These are phyloP conservation scores for Oryzaephilus surinamensis DNA, from an alignment of 1,140 invertebrate genomes.

Conservation along the genomic window DNA sequence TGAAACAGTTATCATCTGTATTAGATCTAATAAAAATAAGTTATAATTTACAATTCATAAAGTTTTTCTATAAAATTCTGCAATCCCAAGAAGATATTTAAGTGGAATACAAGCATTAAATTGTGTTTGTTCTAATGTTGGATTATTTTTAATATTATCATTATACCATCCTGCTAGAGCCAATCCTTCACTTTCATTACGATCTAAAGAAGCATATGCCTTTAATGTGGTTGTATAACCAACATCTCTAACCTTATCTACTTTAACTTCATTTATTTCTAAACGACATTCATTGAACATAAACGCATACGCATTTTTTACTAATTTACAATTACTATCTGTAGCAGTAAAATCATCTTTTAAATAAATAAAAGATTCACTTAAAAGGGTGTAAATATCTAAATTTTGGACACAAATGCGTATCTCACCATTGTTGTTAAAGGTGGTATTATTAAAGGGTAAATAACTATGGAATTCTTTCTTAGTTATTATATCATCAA, in stretches of 20 bases:
- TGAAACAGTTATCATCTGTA: constrained; percentile 18
- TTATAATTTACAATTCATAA: constrained; percentile 38
- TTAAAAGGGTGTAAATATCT: constrained; percentile 1
- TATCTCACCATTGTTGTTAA: no score
- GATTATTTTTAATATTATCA: constrained; percentile 9
- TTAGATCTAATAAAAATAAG: constrained; percentile 34
- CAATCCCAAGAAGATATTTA: constrained; percentile 34
- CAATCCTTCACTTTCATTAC: constrained; percentile 15
- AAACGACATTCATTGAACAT: constrained; percentile 39
- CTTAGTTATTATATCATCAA: no score
- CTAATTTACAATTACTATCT: constrained; percentile 12
- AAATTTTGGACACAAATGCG: constrained; percentile 4
- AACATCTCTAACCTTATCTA: constrained; percentile 35
- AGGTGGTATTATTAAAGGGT: no score
- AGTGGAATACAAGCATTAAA: constrained; percentile 36
- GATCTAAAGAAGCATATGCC: constrained; percentile 24
- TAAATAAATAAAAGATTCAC: constrained; percentile 2
- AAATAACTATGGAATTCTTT: no score
- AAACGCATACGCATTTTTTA: constrained; percentile 34
- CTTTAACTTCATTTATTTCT: constrained; percentile 36
- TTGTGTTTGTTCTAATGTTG: constrained; percentile 14
- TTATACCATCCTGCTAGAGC: constrained; percentile 29
- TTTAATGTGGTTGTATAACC: constrained; percentile 36
- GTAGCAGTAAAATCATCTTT: background rate
- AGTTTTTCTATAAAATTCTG: constrained; percentile 39